Evolutionary conservation across 1,140 invertebrate species (phyloP).

Genomic region (Leucophenga varia): DNA sequence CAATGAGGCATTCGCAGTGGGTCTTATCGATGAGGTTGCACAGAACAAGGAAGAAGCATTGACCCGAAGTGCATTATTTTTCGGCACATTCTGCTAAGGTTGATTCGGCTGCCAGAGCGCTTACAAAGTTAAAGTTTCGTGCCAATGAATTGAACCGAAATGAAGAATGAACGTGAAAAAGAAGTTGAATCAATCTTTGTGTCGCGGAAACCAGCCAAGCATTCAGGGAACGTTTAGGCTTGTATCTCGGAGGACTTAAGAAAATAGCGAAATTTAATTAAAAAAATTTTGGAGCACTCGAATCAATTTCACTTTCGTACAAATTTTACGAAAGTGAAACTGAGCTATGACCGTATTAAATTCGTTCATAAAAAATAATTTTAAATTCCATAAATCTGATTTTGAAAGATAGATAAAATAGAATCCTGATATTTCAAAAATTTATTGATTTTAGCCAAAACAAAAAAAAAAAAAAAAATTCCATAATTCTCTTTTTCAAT

Average conservation of each 20-base stretch:
- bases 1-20: conserved; percentile 70
- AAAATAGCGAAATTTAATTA: conserved; percentile 60
- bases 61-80: conserved; percentile 66
- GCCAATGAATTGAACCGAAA: conserved; percentile 58
- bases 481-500: too few species aligned
- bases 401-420: too few species aligned
- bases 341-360: too few species aligned
- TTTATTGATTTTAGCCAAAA: too few species aligned
- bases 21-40: conserved; percentile 77
- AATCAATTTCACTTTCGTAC: too few species aligned
- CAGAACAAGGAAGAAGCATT: conserved; percentile 68
- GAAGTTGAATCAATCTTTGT: conserved; percentile 67
- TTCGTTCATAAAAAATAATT: too few species aligned
- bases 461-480: too few species aligned
- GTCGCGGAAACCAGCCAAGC: conserved; percentile 62
- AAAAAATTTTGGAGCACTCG: too few species aligned
- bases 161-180: conserved; percentile 63
- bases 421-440: too few species aligned
- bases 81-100: conserved; percentile 66
- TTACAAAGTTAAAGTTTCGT: conserved; percentile 67
- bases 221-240: conserved; percentile 69
- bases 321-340: too few species aligned
- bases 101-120: conserved; percentile 61
- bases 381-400: too few species aligned
- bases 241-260: conserved; percentile 71